A percentile compares a stretch with the other conserved stretches of the same genome.
phyloP scores from a whole-genome alignment of 2,888 invertebrate species.

The Acanthosepion esculentum region DNA sequence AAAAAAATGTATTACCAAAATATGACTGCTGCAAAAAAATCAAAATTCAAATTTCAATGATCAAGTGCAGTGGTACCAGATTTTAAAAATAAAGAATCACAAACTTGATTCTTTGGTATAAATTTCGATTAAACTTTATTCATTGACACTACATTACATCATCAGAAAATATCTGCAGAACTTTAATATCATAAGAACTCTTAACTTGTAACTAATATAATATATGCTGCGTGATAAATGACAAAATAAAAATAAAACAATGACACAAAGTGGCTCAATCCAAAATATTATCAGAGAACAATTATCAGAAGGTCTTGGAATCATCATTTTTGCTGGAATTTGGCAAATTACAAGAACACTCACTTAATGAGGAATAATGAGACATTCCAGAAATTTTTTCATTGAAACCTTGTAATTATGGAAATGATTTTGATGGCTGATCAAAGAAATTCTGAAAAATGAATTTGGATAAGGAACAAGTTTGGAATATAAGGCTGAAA shows the following conservation, averaged over 20 bases:
- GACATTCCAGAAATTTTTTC: not conserved
- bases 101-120: not conserved
- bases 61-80: too few species aligned
- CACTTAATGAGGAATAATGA: slow-evolving; percentile 33
- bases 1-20: too few species aligned
- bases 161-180: not conserved
- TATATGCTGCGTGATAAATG: not conserved
- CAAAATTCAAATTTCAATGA: too few species aligned
- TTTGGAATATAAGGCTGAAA: not conserved
- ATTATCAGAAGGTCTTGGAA: not conserved
- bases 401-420: slow-evolving; percentile 20
- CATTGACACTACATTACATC: not conserved
- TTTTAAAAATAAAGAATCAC: too few species aligned
- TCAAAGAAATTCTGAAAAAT: not conserved
- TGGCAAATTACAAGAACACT: not conserved
- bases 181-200: not conserved
- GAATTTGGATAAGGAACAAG: slow-evolving; percentile 33
- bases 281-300: not conserved
- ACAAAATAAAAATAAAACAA: not conserved
- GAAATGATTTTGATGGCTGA: not conserved
- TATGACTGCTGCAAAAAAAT: too few species aligned
- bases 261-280: not conserved
- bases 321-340: not conserved
- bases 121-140: not conserved
- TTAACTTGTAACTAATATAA: not conserved